Percentiles rank a stretch among this genome's conserved stretches.
These are phyloP conservation scores for Siderastrea siderea DNA, from an alignment of 92 coral and sea anemone genomes.

Conservation along the genomic window DNA sequence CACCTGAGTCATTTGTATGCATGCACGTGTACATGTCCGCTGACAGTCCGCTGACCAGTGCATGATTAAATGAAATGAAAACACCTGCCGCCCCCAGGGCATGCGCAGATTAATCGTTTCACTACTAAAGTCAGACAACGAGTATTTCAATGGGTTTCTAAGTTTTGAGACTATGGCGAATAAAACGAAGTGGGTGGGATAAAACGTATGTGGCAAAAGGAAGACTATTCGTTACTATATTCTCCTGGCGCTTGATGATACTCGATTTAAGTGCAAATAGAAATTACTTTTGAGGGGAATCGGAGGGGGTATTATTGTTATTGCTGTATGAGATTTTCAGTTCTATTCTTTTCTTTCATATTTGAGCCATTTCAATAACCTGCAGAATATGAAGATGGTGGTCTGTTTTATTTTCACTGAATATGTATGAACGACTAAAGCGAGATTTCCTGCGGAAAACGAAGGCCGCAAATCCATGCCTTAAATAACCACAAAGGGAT, in stretches of 20 bases:
- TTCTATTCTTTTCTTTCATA: too few species aligned
- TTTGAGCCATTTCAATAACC: not conserved
- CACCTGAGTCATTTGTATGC: conserved; percentile 3
- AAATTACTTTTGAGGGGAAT: too few species aligned
- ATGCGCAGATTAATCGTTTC: not conserved
- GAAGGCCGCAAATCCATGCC: not conserved
- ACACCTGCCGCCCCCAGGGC: not conserved
- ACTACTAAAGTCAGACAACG: not conserved
- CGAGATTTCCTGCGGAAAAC: not conserved
- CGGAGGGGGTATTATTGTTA: too few species aligned
- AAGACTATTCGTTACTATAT: too few species aligned
- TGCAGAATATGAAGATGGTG: not conserved
- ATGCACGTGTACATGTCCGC: not conserved
- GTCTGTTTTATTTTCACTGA: too few species aligned
- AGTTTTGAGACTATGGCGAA: not conserved
- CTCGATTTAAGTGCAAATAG: too few species aligned
- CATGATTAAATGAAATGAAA: not conserved
- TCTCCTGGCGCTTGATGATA: too few species aligned
- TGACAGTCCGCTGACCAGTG: not conserved
- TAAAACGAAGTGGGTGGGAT: too few species aligned
- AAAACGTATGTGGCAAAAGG: too few species aligned
- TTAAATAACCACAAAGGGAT: not conserved
- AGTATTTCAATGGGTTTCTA: not conserved
- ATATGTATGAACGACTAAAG: not conserved
- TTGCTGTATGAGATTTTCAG: too few species aligned